phyloP scores from a whole-genome alignment of 2,797 vertebrate species.

The Tenualosa ilisha region DNA sequence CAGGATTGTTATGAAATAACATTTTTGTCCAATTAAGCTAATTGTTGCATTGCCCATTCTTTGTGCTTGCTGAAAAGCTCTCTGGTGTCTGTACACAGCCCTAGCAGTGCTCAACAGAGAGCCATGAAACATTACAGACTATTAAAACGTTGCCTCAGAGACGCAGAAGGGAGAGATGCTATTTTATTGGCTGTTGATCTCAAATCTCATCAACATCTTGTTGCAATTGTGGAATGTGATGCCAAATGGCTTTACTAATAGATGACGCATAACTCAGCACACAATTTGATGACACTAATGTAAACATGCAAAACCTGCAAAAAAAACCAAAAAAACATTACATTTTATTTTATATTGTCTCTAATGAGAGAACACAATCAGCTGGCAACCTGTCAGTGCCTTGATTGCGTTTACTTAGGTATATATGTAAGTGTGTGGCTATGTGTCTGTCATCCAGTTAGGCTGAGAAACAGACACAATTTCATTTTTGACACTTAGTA shows the following conservation, averaged over 20 bases:
- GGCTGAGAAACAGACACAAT: no score
- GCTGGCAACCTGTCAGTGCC: background rate
- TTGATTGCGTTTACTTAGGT: constrained; percentile 64
- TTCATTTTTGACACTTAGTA: no score
- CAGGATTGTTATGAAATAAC: background rate
- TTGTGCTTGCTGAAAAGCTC: background rate
- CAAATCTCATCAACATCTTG: background rate
- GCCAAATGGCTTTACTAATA: no score
- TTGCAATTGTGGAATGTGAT: background rate
- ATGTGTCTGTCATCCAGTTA: constrained; percentile 30
- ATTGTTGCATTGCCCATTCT: background rate
- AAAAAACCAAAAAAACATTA: no score
- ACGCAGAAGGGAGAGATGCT: no score
- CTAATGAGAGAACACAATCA: background rate
- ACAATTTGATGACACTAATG: background rate
- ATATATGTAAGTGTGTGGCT: constrained; percentile 35
- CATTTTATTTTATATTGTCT: no score
- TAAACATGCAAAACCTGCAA: no score
- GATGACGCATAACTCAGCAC: background rate
- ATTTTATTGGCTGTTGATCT: background rate
- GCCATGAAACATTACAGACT: no score
- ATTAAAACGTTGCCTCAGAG: no score
- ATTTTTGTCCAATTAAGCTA: background rate
- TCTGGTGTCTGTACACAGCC: background rate
- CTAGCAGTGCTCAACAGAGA: background rate